These are phyloP conservation scores for Callocephalon fimbriatum DNA, from an alignment of 2,113 vertebrate species.

Conservation along the genomic window DNA sequence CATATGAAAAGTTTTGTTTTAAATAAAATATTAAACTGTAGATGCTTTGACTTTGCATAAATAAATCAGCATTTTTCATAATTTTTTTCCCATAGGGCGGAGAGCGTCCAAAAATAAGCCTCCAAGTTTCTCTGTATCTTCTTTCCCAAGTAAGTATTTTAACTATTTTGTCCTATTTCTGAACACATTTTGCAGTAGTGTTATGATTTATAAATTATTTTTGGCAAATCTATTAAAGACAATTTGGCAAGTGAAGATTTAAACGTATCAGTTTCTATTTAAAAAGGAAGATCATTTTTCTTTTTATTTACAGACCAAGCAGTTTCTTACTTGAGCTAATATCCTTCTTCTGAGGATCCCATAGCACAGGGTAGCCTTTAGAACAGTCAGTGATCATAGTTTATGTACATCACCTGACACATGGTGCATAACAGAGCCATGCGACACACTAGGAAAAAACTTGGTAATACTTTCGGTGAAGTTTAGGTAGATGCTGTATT, in stretches of 20 bases:
- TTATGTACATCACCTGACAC: fast-evolving
- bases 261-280: not conserved
- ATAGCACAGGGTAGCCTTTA: not conserved
- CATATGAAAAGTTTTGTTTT: not conserved
- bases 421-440: fast-evolving
- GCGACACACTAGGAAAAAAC: not conserved
- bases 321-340: not conserved
- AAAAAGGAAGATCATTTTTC: not conserved
- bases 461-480: not conserved
- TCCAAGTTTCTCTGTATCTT: slow-evolving; percentile 95
- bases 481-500: not conserved
- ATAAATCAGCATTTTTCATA: not conserved
- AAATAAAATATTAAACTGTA: not conserved
- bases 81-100: slow-evolving; percentile 76
- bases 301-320: not conserved
- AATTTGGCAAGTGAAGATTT: not conserved
- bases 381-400: not conserved
- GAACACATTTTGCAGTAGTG: not conserved
- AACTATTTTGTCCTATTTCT: not conserved
- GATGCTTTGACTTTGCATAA: not conserved
- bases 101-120: slow-evolving; percentile 92
- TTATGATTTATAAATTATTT: not conserved
- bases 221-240: not conserved
- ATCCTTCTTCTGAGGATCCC: not conserved
- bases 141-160: slow-evolving; percentile 90